A percentile compares a stretch with the other conserved stretches of the same genome.
Conservation (phyloP, 1,140 invertebrate genomes). For the Leptinotarsa texana region DNA sequence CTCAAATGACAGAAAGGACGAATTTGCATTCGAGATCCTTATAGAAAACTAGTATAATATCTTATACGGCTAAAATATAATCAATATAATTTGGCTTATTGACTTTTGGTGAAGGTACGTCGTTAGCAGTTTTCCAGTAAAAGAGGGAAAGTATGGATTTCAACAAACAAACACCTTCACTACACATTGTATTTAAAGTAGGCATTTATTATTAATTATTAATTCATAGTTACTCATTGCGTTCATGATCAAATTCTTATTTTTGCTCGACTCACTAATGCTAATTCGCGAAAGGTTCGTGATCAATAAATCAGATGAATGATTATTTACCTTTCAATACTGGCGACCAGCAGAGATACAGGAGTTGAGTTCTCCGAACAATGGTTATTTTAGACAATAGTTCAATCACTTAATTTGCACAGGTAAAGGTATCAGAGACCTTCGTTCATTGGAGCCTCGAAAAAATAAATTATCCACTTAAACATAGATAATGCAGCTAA, state of each 20-base stretch:
- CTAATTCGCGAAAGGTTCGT: not conserved
- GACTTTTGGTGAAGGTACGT: too few species aligned
- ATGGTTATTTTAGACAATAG: not conserved
- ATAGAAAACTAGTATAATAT: too few species aligned
- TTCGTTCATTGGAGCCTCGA: not conserved
- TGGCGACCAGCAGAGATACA: not conserved
- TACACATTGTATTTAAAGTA: not conserved
- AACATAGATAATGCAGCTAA: conserved; percentile 25
- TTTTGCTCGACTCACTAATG: not conserved
- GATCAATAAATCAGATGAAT: conserved; percentile 1
- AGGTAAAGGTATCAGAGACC: not conserved
- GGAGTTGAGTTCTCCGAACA: not conserved
- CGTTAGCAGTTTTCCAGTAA: too few species aligned
- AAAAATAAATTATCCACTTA: conserved; percentile 12
- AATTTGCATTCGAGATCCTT: too few species aligned
- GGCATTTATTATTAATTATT: not conserved
- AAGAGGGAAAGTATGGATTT: too few species aligned
- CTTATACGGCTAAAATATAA: too few species aligned
- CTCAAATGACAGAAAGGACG: too few species aligned
- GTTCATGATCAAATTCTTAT: conserved; percentile 1
- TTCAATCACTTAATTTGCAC: not conserved
- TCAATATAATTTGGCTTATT: too few species aligned
- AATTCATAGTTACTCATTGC: not conserved
- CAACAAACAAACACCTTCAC: not conserved
- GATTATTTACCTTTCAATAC: not conserved